Percentiles rank a stretch among this genome's conserved stretches.
These are phyloP conservation scores for Stratiomys singularior DNA, from an alignment of 2,888 invertebrate genomes.

Conservation along the genomic window DNA sequence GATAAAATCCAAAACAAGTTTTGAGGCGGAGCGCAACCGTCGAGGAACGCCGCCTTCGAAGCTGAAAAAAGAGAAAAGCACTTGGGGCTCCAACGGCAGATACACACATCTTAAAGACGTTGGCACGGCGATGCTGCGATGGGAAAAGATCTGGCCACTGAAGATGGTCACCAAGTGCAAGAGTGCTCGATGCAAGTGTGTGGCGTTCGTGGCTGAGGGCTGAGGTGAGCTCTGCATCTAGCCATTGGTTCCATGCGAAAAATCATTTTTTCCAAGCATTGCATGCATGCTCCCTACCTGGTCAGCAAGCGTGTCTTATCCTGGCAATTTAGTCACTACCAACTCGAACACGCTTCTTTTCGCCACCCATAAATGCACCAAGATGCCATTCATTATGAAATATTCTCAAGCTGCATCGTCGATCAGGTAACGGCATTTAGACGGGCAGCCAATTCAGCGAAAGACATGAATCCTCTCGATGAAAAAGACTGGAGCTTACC, in stretches of 20 bases:
- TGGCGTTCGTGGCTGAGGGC: background rate
- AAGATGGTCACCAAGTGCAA: background rate
- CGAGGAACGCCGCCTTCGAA: conserved; percentile 41
- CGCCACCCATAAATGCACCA: background rate
- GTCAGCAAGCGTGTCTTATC: background rate
- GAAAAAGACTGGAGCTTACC: conserved; percentile 1
- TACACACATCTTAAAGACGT: conserved; percentile 41
- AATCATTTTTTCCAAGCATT: background rate
- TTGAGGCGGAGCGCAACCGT: conserved; percentile 31
- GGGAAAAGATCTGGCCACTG: background rate
- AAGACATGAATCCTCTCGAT: background rate
- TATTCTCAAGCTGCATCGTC: background rate
- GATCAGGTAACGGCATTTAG: background rate
- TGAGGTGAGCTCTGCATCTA: background rate
- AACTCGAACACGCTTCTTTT: background rate
- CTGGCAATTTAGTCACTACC: background rate
- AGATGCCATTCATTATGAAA: background rate
- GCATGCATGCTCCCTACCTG: no score
- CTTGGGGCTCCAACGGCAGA: background rate
- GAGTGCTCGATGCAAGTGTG: background rate
- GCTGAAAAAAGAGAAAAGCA: conserved; percentile 26
- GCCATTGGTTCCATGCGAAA: background rate
- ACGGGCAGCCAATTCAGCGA: conserved; percentile 34
- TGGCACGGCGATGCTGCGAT: conserved; percentile 10
- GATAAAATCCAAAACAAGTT: conserved; percentile 37